A percentile compares a stretch with the other conserved stretches of the same genome.
These are phyloP conservation scores for Callinectes sapidus DNA, from an alignment of 2,888 invertebrate genomes.

Conservation along the genomic window DNA sequence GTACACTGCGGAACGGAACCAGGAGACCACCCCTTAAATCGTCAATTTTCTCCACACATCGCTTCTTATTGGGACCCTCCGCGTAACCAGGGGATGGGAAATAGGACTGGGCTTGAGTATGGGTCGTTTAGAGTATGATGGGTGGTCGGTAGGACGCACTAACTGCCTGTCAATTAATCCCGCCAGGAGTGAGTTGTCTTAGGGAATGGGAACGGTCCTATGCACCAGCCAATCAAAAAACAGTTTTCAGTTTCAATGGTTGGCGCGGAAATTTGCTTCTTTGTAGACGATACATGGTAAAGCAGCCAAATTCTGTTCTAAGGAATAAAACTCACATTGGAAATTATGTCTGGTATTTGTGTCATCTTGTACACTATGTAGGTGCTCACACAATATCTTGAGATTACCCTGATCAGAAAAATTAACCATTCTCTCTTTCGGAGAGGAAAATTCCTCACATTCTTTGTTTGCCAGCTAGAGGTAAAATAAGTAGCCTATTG, in stretches of 20 bases:
- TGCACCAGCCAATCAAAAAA: slow-evolving; percentile 44
- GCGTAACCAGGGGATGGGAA: background rate
- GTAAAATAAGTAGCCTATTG: background rate
- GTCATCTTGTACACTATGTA: background rate
- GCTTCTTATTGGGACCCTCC: background rate
- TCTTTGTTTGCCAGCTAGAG: background rate
- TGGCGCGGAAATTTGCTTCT: slow-evolving; percentile 51
- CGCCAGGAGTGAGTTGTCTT: slow-evolving; percentile 63
- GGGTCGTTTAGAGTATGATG: background rate
- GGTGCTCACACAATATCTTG: background rate
- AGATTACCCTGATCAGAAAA: background rate
- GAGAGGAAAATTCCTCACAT: background rate
- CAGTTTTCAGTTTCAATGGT: background rate
- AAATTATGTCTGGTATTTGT: background rate
- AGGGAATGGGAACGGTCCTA: slow-evolving; percentile 43
- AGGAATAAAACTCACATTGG: background rate
- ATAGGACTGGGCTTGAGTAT: background rate
- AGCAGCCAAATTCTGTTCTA: background rate
- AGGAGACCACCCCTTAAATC: background rate
- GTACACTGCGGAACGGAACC: slow-evolving; percentile 47
- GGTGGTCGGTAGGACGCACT: background rate
- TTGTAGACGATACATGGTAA: background rate
- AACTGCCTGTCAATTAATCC: slow-evolving; percentile 40
- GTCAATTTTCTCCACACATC: background rate
- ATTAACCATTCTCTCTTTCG: background rate